Evolutionary conservation across 2,797 vertebrate species (phyloP).

Genomic region (Fundulus diaphanus): DNA sequence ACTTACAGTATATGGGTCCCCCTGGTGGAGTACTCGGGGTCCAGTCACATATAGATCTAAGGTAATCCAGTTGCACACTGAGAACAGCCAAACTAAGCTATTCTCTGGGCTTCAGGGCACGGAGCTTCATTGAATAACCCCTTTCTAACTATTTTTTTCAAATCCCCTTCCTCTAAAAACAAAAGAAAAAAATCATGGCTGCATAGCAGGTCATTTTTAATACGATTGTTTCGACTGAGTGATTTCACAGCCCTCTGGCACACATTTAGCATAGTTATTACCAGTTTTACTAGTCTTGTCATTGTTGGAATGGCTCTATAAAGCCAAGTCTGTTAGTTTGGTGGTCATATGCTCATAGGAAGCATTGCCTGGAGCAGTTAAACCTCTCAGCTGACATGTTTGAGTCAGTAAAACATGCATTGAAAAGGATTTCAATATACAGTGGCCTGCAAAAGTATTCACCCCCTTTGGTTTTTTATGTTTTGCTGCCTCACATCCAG

Average conservation of each 20-base stretch:
- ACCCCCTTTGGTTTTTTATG: too few relatives aligned
- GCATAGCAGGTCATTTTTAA: not conserved
- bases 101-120: constrained; percentile 26
- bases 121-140: not conserved
- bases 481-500: too few relatives aligned
- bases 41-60: constrained; percentile 53
- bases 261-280: not conserved
- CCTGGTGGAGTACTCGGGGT: constrained; percentile 52
- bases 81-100: constrained; percentile 22
- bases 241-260: not conserved
- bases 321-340: not conserved
- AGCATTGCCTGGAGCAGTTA: not conserved
- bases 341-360: not conserved
- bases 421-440: constrained; percentile 3
- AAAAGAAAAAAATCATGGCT: not conserved
- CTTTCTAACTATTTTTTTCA: not conserved
- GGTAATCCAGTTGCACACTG: constrained; percentile 41
- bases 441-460: too few relatives aligned
- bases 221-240: not conserved
- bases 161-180: not conserved
- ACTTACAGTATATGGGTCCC: constrained; percentile 54
- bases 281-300: constrained; percentile 1
- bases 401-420: not conserved
- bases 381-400: not conserved
- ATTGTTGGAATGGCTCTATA: not conserved